A percentile compares a stretch with the other conserved stretches of the same genome.
These are phyloP conservation scores for Amphipoea lucens DNA, from an alignment of 2,888 invertebrate genomes.

Conservation along the genomic window DNA sequence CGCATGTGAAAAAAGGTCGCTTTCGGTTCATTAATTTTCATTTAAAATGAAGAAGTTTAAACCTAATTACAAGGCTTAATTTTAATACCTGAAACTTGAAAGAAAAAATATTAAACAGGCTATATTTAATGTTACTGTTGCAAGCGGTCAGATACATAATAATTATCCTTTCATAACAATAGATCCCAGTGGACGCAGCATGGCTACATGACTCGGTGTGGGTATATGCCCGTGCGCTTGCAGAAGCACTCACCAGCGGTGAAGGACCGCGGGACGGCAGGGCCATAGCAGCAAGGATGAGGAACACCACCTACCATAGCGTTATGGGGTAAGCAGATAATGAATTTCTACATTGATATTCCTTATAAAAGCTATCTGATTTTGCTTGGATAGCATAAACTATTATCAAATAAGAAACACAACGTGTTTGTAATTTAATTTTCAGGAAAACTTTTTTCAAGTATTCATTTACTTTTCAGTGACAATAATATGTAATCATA, in stretches of 20 bases:
- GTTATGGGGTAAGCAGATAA: slow-evolving; percentile 93
- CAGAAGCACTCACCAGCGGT: slow-evolving; percentile 92
- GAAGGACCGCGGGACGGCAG: slow-evolving; percentile 94
- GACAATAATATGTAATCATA: not conserved
- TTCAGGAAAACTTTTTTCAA: not conserved
- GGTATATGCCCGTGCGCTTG: slow-evolving; percentile 96
- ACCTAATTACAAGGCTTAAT: slow-evolving; percentile 15
- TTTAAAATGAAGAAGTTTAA: slow-evolving; percentile 36
- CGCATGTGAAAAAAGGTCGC: slow-evolving; percentile 49
- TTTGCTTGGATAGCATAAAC: not conserved
- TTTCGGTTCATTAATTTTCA: slow-evolving; percentile 56
- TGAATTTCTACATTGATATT: not conserved
- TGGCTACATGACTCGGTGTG: slow-evolving; percentile 98
- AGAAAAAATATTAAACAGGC: not conserved
- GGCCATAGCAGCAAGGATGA: slow-evolving; percentile 94
- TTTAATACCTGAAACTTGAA: slow-evolving; percentile 6
- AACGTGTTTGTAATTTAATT: not conserved
- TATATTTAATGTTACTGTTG: not conserved
- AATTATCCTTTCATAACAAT: not conserved
- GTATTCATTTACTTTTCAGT: not conserved
- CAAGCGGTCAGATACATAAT: not conserved
- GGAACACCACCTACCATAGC: slow-evolving; percentile 94
- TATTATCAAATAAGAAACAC: not conserved
- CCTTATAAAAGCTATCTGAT: not conserved
- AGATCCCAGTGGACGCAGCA: slow-evolving; percentile 97